A percentile compares a stretch with the other conserved stretches of the same genome.
Conservation (phyloP, 2,797 vertebrate genomes). For the Takifugu ocellatus region DNA sequence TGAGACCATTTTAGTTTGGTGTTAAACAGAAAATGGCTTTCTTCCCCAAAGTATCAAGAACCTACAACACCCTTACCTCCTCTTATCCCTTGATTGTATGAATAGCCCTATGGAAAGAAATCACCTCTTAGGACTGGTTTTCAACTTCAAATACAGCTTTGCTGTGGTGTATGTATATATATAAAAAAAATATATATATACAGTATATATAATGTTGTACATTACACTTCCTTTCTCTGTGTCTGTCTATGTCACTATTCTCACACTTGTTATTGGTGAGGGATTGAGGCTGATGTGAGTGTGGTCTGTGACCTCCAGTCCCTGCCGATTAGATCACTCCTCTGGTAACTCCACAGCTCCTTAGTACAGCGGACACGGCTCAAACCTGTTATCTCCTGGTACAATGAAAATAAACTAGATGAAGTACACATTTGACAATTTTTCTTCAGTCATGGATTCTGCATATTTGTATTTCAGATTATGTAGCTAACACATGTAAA, state of each 20-base stretch:
- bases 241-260: slow-evolving; percentile 86
- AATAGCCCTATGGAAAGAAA: slow-evolving; percentile 91
- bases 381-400: slow-evolving; percentile 79
- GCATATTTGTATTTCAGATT: slow-evolving; percentile 99
- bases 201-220: slow-evolving; percentile 86
- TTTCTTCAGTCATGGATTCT: slow-evolving; percentile 94
- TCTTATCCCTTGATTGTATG: slow-evolving; percentile 99
- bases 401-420: slow-evolving; percentile 84
- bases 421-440: slow-evolving; percentile 98
- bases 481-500: slow-evolving; percentile 99
- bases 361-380: slow-evolving; percentile 75
- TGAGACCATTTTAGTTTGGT: slow-evolving; percentile 97
- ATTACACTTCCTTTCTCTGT: slow-evolving; percentile 91
- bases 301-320: slow-evolving; percentile 75
- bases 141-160: slow-evolving; percentile 95
- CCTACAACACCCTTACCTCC: slow-evolving; percentile 99
- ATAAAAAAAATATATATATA: no score
- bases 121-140: slow-evolving; percentile 99
- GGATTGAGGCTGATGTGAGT: slow-evolving; percentile 78
- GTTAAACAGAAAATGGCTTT: slow-evolving; percentile 95
- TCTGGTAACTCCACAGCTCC: slow-evolving; percentile 72
- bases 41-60: slow-evolving; percentile 99
- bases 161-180: slow-evolving; percentile 94
- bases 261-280: slow-evolving; percentile 76
- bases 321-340: slow-evolving; percentile 67